Conservation (phyloP, 1,140 invertebrate genomes). For the Microplitis demolitor region DNA sequence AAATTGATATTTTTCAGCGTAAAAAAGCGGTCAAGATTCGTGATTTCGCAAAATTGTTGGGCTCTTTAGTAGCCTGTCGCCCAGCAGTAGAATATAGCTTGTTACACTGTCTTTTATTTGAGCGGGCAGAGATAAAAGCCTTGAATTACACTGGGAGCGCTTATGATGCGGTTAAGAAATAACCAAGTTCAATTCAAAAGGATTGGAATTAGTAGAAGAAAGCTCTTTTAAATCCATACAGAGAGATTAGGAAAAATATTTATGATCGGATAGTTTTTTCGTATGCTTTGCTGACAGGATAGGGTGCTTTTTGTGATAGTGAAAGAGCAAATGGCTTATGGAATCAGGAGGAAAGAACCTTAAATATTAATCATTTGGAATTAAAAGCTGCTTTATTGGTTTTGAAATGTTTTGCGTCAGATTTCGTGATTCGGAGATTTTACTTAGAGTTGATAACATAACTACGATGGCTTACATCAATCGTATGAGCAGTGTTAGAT, state of each 20-base stretch:
- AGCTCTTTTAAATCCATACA: background rate
- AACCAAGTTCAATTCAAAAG: background rate
- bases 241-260: background rate
- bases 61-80: background rate
- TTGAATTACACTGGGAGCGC: background rate
- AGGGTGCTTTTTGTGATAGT: constrained; percentile 32
- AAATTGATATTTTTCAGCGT: background rate
- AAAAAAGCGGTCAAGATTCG: background rate
- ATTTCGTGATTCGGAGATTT: constrained; percentile 4
- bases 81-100: constrained; percentile 1
- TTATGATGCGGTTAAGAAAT: background rate
- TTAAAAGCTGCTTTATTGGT: constrained; percentile 8
- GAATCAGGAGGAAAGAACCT: constrained; percentile 24
- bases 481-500: background rate
- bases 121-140: background rate
- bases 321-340: constrained; percentile 33
- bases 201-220: constrained; percentile 1
- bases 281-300: constrained; percentile 37
- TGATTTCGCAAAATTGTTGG: constrained; percentile 4
- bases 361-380: constrained; percentile 37
- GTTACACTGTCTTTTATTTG: background rate
- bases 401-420: constrained; percentile 20
- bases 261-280: constrained; percentile 35
- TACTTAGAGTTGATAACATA: constrained; percentile 15
- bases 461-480: constrained; percentile 6